phyloP scores from a whole-genome alignment of 2,113 vertebrate genomes.

The Dasyornis broadbenti region DNA sequence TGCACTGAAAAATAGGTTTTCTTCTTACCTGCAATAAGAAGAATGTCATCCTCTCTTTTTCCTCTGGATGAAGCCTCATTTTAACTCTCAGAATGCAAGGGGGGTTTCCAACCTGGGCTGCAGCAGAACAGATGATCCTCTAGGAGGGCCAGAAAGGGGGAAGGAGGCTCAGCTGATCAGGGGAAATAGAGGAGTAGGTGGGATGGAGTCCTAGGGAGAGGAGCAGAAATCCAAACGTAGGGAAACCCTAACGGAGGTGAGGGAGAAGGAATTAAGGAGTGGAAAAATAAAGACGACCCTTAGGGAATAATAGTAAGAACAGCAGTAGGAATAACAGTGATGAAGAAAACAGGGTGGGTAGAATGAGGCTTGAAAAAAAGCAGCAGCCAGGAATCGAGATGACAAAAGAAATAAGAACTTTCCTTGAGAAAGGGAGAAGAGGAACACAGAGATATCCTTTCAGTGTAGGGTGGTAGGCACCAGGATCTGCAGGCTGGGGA shows the following conservation, averaged over 20 bases:
- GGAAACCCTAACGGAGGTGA: neutral
- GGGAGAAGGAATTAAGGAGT: neutral
- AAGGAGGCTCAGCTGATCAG: rapidly evolving
- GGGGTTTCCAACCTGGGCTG: neutral
- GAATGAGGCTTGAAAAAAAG: neutral
- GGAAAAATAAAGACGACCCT: neutral
- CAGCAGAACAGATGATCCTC: neutral
- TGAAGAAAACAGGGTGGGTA: neutral
- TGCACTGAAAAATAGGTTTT: neutral
- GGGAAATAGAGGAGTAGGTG: neutral
- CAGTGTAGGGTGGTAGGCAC: rapidly evolving
- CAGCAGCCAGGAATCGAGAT: neutral
- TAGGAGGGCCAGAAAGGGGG: neutral
- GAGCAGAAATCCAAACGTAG: neutral
- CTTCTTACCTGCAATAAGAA: neutral
- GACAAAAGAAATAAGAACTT: neutral
- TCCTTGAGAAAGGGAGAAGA: neutral
- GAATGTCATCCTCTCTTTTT: neutral
- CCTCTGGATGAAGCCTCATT: neutral
- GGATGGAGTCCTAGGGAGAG: neutral
- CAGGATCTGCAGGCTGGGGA: neutral
- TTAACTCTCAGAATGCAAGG: neutral
- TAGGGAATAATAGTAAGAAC: neutral
- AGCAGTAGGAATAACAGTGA: neutral
- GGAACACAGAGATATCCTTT: neutral